phyloP scores from a whole-genome alignment of 2,888 invertebrate genomes.

The Oscheius sp. region DNA sequence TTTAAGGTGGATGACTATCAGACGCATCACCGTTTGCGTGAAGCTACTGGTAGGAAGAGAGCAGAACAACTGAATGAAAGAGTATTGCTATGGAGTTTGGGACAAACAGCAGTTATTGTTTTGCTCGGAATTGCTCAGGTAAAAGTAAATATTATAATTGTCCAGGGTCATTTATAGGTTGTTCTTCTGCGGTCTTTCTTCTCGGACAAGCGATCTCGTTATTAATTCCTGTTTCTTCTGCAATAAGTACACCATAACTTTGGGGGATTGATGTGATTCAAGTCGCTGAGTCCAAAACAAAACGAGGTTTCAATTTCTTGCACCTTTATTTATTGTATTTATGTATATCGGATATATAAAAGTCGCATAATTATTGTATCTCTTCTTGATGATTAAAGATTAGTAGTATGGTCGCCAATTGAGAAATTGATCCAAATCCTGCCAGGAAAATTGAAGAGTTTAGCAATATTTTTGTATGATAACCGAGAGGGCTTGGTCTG shows the following conservation, averaged over 20 bases:
- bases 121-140: slow-evolving; percentile 91
- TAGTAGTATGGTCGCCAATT: background rate
- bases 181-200: slow-evolving; percentile 70
- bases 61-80: slow-evolving; percentile 96
- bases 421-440: slow-evolving; percentile 1
- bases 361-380: slow-evolving; percentile 7
- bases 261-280: background rate
- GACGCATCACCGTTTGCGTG: slow-evolving; percentile 93
- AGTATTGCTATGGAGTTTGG: slow-evolving; percentile 91
- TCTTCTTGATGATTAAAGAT: too few species aligned
- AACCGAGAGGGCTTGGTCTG: too few species aligned
- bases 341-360: background rate
- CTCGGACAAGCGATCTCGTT: slow-evolving; percentile 67
- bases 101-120: slow-evolving; percentile 87
- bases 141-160: slow-evolving; percentile 76
- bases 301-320: slow-evolving; percentile 6
- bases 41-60: slow-evolving; percentile 91
- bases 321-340: slow-evolving; percentile 19
- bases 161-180: slow-evolving; percentile 49
- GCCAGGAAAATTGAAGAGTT: too few species aligned
- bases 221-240: slow-evolving; percentile 30
- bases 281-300: background rate
- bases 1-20: slow-evolving; percentile 89
- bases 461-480: too few species aligned
- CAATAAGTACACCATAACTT: background rate